A percentile compares a stretch with the other conserved stretches of the same genome.
phyloP scores from a whole-genome alignment of 2,113 vertebrate genomes.

The Hydrolagus affinis region DNA sequence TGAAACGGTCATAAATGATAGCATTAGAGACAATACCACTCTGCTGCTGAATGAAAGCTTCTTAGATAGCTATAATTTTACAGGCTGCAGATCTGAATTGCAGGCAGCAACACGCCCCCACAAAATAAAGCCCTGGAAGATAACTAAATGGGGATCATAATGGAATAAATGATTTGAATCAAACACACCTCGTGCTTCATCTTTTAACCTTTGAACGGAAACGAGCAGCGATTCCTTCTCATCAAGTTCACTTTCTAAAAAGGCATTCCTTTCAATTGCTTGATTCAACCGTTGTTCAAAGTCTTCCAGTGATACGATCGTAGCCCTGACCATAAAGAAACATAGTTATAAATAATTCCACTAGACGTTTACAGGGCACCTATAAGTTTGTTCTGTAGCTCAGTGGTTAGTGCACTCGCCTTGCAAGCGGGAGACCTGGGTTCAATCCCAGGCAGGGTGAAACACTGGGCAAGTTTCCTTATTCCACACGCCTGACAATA shows the following conservation, averaged over 20 bases:
- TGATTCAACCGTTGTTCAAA: conserved; percentile 95
- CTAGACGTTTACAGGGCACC: not conserved
- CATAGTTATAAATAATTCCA: conserved; percentile 37
- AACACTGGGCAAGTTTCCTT: no score
- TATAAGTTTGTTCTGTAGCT: no score
- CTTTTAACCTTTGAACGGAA: conserved; percentile 93
- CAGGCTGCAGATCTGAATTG: no score
- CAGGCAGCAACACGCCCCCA: not conserved
- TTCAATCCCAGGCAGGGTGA: no score
- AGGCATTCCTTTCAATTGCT: conserved; percentile 95
- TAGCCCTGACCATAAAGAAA: conserved; percentile 67
- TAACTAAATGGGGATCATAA: not conserved
- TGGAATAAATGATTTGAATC: not conserved
- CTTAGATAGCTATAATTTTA: not conserved
- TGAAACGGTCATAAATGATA: not conserved
- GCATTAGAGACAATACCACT: not conserved
- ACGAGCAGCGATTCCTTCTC: conserved; percentile 93
- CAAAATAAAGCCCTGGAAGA: not conserved
- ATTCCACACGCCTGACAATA: no score
- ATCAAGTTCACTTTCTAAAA: conserved; percentile 94
- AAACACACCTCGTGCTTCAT: conserved; percentile 85
- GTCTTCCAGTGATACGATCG: conserved; percentile 95
- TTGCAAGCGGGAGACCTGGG: no score
- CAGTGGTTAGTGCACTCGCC: no score
- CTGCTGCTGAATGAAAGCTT: not conserved